Percentiles rank a stretch among this genome's conserved stretches.
Evolutionary conservation across 2,888 invertebrate species (phyloP).

Genomic region (Drosophila histrio): DNA sequence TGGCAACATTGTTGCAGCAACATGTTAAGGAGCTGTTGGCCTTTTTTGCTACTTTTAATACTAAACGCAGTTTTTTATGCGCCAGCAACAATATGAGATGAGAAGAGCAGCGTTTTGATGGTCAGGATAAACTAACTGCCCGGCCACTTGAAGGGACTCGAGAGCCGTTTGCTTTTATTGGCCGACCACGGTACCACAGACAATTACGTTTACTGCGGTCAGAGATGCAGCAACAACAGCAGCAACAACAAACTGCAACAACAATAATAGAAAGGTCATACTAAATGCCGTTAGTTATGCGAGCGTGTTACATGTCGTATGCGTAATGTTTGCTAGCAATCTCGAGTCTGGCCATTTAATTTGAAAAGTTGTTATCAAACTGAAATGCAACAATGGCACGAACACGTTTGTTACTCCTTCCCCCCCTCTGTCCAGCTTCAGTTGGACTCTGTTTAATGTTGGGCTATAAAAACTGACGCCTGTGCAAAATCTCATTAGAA

Average conservation of each 20-base stretch:
- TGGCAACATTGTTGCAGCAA: constrained; percentile 77
- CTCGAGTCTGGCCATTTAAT: constrained; percentile 70
- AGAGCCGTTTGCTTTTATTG: constrained; percentile 71
- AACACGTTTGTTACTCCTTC: constrained; percentile 16
- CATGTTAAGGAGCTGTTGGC: constrained; percentile 37
- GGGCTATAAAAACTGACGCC: constrained; percentile 69
- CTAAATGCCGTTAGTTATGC: constrained; percentile 66
- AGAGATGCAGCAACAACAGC: constrained; percentile 60
- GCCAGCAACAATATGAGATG: constrained; percentile 16
- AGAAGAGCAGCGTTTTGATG: constrained; percentile 36
- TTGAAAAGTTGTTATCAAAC: constrained; percentile 78
- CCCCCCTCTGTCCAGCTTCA: background rate
- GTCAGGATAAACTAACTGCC: constrained; percentile 58
- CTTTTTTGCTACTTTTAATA: constrained; percentile 59
- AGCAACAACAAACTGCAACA: background rate
- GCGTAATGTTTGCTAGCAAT: constrained; percentile 62
- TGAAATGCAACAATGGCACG: constrained; percentile 65
- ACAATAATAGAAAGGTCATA: constrained; percentile 20
- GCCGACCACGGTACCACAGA: constrained; percentile 67
- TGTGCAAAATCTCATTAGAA: constrained; percentile 75
- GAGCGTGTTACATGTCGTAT: constrained; percentile 67
- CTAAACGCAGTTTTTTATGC: constrained; percentile 55
- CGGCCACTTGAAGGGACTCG: constrained; percentile 63
- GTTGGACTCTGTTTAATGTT: constrained; percentile 30
- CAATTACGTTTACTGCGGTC: constrained; percentile 79